phyloP scores from a whole-genome alignment of 2,797 vertebrate genomes.

The Amblyraja radiata region DNA sequence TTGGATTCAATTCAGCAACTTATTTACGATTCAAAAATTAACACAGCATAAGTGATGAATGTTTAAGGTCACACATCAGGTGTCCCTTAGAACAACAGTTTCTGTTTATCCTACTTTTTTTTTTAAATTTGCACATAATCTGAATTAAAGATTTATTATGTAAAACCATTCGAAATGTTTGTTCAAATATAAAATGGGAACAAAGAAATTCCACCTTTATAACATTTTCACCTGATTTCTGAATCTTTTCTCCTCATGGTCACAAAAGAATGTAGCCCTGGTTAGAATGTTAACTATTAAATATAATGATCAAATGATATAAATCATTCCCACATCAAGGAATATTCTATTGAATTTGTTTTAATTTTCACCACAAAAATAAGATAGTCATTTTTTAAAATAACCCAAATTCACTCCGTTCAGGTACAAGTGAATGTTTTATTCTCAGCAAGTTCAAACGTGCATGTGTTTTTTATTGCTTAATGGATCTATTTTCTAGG shows the following conservation, averaged over 20 bases:
- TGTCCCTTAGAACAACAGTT: slow-evolving; percentile 17
- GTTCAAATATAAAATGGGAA: neutral
- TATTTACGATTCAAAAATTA: slow-evolving; percentile 21
- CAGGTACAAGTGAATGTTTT: neutral
- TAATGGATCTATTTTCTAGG: neutral
- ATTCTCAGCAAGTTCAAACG: neutral
- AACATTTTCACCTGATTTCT: neutral
- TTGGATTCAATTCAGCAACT: neutral
- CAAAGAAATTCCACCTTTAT: too few species aligned
- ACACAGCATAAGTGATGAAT: slow-evolving; percentile 29
- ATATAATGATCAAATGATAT: neutral
- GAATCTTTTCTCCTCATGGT: neutral
- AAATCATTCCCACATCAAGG: neutral
- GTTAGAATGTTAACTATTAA: neutral
- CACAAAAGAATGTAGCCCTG: neutral
- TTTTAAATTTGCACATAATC: slow-evolving; percentile 6
- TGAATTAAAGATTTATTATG: slow-evolving; percentile 23
- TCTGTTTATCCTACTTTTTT: slow-evolving; percentile 21
- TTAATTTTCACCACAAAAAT: neutral
- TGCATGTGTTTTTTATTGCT: neutral
- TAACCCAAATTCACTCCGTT: neutral
- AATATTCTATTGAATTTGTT: neutral
- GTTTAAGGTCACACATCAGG: slow-evolving; percentile 22
- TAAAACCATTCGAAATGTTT: neutral
- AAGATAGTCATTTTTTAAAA: neutral